Conservation (phyloP, 2,797 vertebrate genomes). For the Brachyrhaphis roseni region DNA sequence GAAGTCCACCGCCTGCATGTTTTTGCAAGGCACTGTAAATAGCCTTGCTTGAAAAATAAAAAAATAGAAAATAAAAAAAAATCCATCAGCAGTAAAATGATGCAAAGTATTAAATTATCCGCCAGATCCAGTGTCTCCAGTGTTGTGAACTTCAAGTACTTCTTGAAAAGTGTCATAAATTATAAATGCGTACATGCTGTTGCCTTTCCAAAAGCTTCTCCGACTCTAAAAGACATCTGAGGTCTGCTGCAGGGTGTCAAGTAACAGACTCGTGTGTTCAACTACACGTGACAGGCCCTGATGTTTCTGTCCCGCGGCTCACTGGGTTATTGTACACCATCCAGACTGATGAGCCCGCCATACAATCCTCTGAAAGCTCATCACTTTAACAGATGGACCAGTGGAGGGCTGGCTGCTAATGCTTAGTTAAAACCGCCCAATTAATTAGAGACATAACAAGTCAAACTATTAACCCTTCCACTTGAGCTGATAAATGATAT, state of each 20-base stretch:
- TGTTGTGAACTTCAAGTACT: background rate
- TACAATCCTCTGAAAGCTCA: constrained; percentile 36
- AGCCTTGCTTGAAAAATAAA: background rate
- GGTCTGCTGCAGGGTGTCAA: constrained; percentile 43
- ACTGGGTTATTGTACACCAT: constrained; percentile 59
- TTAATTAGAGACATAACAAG: constrained; percentile 59
- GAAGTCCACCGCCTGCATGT: background rate
- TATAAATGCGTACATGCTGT: constrained; percentile 19
- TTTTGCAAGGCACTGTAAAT: background rate
- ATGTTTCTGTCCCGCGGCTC: constrained; percentile 42
- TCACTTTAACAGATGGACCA: constrained; percentile 64
- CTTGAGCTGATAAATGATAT: constrained; percentile 41
- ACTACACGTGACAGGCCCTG: constrained; percentile 50
- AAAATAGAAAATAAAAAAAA: background rate
- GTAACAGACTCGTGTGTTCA: constrained; percentile 36
- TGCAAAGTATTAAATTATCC: background rate
- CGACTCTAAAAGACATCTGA: constrained; percentile 30
- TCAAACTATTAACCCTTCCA: constrained; percentile 38
- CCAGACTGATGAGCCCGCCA: constrained; percentile 38
- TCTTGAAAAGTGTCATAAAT: constrained; percentile 5
- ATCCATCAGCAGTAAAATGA: background rate
- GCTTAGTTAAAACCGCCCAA: constrained; percentile 59
- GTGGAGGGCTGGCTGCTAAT: constrained; percentile 30
- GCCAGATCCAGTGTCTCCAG: background rate
- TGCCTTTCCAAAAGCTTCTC: constrained; percentile 20